Evolutionary conservation across 1,140 invertebrate genomes (phyloP), one percentile per base, ranked within the genome.

Genomic region (Drosophila bocqueti): DNA sequence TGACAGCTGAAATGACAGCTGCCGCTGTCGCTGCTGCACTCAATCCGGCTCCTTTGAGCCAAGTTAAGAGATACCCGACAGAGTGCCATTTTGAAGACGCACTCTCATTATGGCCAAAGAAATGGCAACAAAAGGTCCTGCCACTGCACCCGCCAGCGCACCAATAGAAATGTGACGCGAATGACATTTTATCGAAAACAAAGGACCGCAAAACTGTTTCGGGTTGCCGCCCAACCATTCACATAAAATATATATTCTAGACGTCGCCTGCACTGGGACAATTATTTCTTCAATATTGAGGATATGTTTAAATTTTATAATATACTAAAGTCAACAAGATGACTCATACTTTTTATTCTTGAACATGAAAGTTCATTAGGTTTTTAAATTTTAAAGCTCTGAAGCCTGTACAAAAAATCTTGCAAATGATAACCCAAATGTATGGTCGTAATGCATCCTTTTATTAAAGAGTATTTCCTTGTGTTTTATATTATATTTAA

Each of bases 1-100:
- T 83, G 76, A 78, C 72, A 81, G 79, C 60, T 81, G 47, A 81
- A 82, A 82, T 85, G 78, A 85, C 74, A 81, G 78, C 75, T 78
- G 52, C 65, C 47, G 36, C 47, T 29, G 47, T 49, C 26, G 47
- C 45, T 73, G 73, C 74, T 73, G 73, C 74, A 67, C 62, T 76
- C 62, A 76, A 66, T 76, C 74, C 73, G 29, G 47, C 47, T 68
- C 64, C 63, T 71, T 71, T 71, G 67, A 68, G 67, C 64, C 67
- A 40, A 46, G 64, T 38, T 46, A 43, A 45, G 63, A 67, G 40
- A 45, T 38, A 9, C 36, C 21, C n/a, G 63, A 31, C 75, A 52
- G 71, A 74, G 50, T 73, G 71, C 55, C 71, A 74, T 73, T 69
- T 69, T 24, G 71, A 43, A 74, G 71, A 74, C 71, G 71, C 68